Conservation (phyloP, 2,888 invertebrate genomes). For the Philaethria dido region DNA sequence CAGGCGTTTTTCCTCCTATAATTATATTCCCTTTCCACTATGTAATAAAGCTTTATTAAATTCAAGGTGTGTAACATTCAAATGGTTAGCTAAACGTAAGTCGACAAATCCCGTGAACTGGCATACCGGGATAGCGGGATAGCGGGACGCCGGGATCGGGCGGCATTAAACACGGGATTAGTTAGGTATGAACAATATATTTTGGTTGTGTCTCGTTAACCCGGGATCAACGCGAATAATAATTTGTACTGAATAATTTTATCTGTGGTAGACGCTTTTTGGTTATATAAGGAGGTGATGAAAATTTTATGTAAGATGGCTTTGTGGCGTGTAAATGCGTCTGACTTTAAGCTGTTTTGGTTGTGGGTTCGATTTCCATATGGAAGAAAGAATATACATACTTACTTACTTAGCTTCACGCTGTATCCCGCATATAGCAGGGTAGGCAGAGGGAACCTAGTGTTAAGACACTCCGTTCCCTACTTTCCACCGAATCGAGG, state of each 20-base stretch:
- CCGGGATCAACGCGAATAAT: constrained; percentile 36
- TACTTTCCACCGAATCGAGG: no score
- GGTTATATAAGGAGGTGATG: not conserved
- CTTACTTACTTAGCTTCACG: not conserved
- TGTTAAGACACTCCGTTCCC: no score
- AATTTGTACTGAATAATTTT: constrained; percentile 33
- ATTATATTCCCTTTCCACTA: constrained; percentile 14
- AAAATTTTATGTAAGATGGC: no score
- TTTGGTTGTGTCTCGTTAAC: constrained; percentile 36
- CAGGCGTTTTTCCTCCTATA: no score
- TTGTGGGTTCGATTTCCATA: no score
- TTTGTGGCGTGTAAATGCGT: no score
- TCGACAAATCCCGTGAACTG: constrained; percentile 36
- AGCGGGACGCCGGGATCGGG: constrained; percentile 32
- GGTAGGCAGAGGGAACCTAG: no score
- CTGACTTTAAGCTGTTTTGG: no score
- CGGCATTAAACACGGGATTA: constrained; percentile 41
- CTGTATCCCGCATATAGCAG: not conserved
- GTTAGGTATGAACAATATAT: constrained; percentile 39
- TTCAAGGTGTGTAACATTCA: constrained; percentile 21
- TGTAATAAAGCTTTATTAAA: constrained; percentile 18
- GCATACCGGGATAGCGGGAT: no score
- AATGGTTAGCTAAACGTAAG: constrained; percentile 26
- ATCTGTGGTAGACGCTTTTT: not conserved
- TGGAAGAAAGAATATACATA: not conserved